Evolutionary conservation across 2,797 vertebrate species (phyloP), one percentile per base, ranked within the genome.

Genomic region (Melanotaenia boesemani): DNA sequence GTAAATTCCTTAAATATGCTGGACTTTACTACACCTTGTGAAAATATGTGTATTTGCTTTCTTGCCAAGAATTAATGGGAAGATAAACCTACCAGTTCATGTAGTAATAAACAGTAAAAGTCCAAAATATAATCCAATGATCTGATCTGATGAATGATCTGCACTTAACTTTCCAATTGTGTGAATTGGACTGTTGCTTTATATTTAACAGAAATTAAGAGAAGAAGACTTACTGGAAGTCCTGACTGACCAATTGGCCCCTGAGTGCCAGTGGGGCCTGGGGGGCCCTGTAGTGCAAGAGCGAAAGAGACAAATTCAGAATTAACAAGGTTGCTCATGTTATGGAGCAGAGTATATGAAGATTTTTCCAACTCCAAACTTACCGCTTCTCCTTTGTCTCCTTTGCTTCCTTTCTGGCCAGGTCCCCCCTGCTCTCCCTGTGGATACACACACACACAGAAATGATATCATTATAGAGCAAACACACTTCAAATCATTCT

Each of bases 341-440:
- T 22, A 4, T 34, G 2, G 22, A 65, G 7, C 0, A 26, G 3
- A 70, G 34, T 24, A 24, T 24, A 52, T 39, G 18, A 6, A 63
- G 24, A 55, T 24, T 39, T 52, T 22, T 76, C 2, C 15, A 24
- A 46, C 16, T 76, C 26, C 8, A 70, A 13, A 96, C 97, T 96
- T 79, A 99, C 98, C 0, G 92, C 92, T 94, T 99, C 98, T 84
- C 98, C 98, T 92, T 99, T 99, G 93, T 97, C 97, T 64, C 97
- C 98, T 93, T 99, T 99, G 90, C 96, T 97, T 54, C 98, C 98
- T 90, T 99, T 99, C 87, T 99, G 98, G 28, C 98, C 98, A 0
- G 97, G 94, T 83, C 96, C 96, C 80, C 98, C 98, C 24, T 96
- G 97, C 92, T 99, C 98, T 77, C 98, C 98, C 98, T 99, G 91